A percentile compares a stretch with the other conserved stretches of the same genome.
phyloP scores from a whole-genome alignment of 2,113 vertebrate species.

The Eclectus roratus region DNA sequence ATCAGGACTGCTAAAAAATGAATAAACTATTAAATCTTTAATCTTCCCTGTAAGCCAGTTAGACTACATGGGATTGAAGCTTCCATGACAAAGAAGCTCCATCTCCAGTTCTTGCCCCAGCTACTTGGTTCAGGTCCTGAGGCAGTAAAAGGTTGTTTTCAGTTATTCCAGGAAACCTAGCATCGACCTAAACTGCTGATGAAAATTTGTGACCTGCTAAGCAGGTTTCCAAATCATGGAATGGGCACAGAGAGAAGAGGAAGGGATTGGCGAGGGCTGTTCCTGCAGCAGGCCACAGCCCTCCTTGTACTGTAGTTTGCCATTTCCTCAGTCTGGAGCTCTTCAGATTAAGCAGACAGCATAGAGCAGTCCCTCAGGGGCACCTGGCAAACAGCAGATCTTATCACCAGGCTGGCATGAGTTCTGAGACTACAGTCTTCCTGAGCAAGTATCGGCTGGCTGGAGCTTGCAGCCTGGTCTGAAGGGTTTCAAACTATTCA shows the following conservation, averaged over 20 bases:
- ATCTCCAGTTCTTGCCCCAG: background rate
- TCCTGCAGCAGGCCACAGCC: background rate
- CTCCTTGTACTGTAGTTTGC: background rate
- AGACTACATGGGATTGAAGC: background rate
- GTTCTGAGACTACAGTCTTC: background rate
- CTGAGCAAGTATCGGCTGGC: slow-evolving; percentile 15
- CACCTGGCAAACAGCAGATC: background rate
- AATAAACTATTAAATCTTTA: background rate
- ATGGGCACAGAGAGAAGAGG: background rate
- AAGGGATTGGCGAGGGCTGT: background rate
- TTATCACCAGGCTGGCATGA: background rate
- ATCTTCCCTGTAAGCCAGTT: background rate
- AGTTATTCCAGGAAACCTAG: background rate
- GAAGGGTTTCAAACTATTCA: background rate
- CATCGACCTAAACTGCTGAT: background rate
- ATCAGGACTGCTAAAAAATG: background rate
- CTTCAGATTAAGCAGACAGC: background rate
- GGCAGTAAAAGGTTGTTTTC: background rate
- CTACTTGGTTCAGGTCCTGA: background rate
- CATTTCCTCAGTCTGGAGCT: background rate
- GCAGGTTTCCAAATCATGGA: background rate
- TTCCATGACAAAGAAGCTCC: background rate
- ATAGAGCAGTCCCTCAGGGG: background rate
- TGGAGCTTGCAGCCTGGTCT: background rate
- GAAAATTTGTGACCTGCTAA: background rate